phyloP scores from a whole-genome alignment of 2,797 vertebrate species.

The Siniperca scherzeri region DNA sequence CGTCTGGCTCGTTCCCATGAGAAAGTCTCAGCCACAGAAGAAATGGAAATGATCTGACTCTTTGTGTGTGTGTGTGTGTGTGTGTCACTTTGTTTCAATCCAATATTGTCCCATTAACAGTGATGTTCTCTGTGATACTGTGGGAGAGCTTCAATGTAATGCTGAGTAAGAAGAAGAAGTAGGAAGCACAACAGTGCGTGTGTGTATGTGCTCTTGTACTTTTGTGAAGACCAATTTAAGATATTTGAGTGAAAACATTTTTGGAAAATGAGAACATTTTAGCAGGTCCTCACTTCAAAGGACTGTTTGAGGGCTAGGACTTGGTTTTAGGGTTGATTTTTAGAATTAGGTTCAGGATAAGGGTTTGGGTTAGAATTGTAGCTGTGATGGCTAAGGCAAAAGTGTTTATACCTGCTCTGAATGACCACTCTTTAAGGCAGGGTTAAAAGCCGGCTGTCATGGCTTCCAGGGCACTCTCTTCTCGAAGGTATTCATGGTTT shows the following conservation, averaged over 20 bases:
- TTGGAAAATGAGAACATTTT: neutral
- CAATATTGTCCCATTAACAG: constrained; percentile 47
- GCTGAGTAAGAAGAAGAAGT: neutral
- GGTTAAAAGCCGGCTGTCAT: neutral
- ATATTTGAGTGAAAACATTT: neutral
- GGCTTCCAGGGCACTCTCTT: neutral
- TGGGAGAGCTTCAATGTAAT: constrained; percentile 19
- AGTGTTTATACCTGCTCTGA: neutral
- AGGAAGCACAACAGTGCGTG: neutral
- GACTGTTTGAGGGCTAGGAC: neutral
- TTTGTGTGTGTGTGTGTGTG: constrained; percentile 33
- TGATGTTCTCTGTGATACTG: constrained; percentile 47
- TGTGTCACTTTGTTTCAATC: constrained; percentile 23
- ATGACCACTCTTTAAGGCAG: neutral
- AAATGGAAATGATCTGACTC: constrained; percentile 42
- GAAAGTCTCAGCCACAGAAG: constrained; percentile 70
- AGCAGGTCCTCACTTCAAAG: neutral
- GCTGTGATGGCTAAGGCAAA: neutral
- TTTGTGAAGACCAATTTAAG: neutral
- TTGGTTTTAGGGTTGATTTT: neutral
- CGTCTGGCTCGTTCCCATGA: constrained; percentile 72
- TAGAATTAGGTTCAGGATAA: neutral
- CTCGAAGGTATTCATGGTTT: neutral
- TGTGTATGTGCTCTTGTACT: neutral
- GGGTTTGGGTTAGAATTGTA: neutral